These are phyloP conservation scores for Caranx melampygus DNA, from an alignment of 2,113 vertebrate genomes.

Conservation along the genomic window DNA sequence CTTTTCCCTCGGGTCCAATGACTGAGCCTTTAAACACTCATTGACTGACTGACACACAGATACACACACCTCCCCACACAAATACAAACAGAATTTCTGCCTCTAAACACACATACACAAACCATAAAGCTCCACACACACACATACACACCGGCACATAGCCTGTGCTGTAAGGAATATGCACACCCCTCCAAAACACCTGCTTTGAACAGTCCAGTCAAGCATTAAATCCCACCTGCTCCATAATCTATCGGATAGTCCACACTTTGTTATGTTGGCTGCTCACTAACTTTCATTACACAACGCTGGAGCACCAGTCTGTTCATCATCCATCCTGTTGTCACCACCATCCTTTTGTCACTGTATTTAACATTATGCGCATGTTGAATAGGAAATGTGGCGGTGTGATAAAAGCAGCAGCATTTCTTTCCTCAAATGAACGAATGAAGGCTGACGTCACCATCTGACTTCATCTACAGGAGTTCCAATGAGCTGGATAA, in stretches of 20 bases:
- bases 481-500: not conserved
- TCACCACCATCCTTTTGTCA: not conserved
- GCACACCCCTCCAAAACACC: slow-evolving; percentile 39
- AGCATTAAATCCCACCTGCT: slow-evolving; percentile 65
- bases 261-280: slow-evolving; percentile 50
- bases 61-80: slow-evolving; percentile 43
- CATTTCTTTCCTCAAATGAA: not conserved
- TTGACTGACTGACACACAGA: slow-evolving; percentile 55
- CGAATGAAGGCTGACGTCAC: not conserved
- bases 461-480: not conserved
- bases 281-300: slow-evolving; percentile 41
- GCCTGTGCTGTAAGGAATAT: slow-evolving; percentile 38
- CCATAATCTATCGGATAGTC: slow-evolving; percentile 60
- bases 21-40: slow-evolving; percentile 77
- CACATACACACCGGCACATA: slow-evolving; percentile 36
- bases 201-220: slow-evolving; percentile 56
- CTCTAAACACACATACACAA: slow-evolving; percentile 33
- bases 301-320: slow-evolving; percentile 15
- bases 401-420: not conserved
- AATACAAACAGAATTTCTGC: slow-evolving; percentile 42
- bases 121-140: slow-evolving; percentile 8
- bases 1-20: slow-evolving; percentile 83
- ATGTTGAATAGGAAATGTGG: slow-evolving; percentile 1
- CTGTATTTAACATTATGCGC: not conserved
- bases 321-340: slow-evolving; percentile 11